phyloP scores from a whole-genome alignment of 2,888 invertebrate genomes.

The Hipparchia semele region DNA sequence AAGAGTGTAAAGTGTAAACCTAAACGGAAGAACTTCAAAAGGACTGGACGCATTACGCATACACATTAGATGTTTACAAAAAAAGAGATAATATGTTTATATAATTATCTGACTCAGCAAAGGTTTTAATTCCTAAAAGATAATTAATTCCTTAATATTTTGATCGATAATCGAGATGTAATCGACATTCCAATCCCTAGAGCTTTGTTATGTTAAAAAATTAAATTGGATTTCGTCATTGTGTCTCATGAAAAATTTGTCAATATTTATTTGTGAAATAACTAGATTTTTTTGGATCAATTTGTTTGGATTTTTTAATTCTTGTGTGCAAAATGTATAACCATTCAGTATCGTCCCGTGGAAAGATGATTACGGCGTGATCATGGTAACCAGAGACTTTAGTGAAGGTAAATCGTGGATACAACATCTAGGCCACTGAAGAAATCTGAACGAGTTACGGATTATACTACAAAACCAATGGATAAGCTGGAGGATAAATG shows the following conservation, averaged over 20 bases:
- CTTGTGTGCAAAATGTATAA: slow-evolving; percentile 22
- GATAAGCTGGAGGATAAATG: slow-evolving; percentile 67
- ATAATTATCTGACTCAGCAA: too few species aligned
- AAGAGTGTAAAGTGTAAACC: too few species aligned
- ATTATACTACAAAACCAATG: slow-evolving; percentile 49
- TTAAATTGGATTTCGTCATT: not conserved
- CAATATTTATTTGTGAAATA: not conserved
- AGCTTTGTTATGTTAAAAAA: not conserved
- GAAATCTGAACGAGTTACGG: slow-evolving; percentile 23
- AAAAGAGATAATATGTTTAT: too few species aligned
- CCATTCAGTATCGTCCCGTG: not conserved
- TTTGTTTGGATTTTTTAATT: slow-evolving; percentile 7
- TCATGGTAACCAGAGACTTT: slow-evolving; percentile 56
- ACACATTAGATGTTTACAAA: too few species aligned
- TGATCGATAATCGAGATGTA: too few species aligned
- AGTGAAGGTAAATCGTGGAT: slow-evolving; percentile 62
- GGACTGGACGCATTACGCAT: too few species aligned
- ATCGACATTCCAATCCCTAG: too few species aligned
- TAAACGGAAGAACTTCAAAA: too few species aligned
- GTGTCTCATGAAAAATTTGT: not conserved
- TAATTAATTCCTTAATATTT: too few species aligned
- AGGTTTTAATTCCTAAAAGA: too few species aligned
- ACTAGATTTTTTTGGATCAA: not conserved
- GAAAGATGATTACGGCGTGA: slow-evolving; percentile 41
- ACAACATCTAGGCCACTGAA: slow-evolving; percentile 49